Evolutionary conservation across 2,113 vertebrate genomes (phyloP).

Genomic region (Oncorhynchus kisutch): DNA sequence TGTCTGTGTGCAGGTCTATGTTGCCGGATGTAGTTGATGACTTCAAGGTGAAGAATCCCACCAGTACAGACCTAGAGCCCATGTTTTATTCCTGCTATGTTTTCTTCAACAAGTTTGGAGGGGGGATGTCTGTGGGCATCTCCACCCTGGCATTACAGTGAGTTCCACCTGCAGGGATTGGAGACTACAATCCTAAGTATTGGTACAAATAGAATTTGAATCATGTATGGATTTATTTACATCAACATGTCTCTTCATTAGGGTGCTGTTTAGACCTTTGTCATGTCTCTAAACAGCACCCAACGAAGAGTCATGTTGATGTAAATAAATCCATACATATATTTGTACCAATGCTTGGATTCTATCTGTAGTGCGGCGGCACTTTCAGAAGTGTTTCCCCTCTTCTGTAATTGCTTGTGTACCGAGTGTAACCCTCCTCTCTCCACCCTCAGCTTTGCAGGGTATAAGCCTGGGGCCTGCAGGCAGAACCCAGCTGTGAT

Average conservation of each 20-base stretch:
- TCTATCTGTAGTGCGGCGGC: too few relatives aligned
- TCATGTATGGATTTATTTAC: too few relatives aligned
- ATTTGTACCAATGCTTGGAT: too few relatives aligned
- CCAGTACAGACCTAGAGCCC: conserved; percentile 61
- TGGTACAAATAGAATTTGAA: background rate
- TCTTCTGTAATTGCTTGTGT: background rate
- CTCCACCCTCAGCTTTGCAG: conserved; percentile 59
- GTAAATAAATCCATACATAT: too few relatives aligned
- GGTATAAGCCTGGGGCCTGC: conserved; percentile 60
- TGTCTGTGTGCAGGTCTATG: conserved; percentile 65
- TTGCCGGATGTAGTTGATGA: conserved; percentile 69
- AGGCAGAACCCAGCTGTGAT: conserved; percentile 29
- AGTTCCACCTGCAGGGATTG: conserved; percentile 19
- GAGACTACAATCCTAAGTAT: background rate
- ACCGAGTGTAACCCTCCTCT: background rate
- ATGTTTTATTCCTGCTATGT: conserved; percentile 72
- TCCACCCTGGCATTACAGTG: conserved; percentile 66
- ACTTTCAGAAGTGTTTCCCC: too few relatives aligned
- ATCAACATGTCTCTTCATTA: too few relatives aligned
- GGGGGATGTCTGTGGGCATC: conserved; percentile 59
- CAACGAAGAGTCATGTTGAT: too few relatives aligned
- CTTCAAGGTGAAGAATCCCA: conserved; percentile 67
- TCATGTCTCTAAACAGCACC: too few relatives aligned
- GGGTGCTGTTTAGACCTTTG: too few relatives aligned
- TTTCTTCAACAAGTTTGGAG: conserved; percentile 74